phyloP scores from a whole-genome alignment of 2,888 invertebrate genomes.

The Orthosia cruda region DNA sequence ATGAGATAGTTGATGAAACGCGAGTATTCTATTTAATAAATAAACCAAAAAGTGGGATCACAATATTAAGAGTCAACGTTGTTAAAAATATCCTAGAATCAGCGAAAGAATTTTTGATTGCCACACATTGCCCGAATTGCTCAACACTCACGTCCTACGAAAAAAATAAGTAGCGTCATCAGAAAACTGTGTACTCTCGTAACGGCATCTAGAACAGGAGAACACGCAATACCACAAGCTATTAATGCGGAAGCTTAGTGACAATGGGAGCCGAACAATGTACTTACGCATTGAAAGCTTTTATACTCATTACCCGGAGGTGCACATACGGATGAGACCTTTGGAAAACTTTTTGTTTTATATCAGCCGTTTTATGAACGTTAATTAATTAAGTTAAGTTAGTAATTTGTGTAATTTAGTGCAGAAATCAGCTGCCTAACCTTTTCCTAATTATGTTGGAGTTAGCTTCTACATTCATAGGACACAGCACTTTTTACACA shows the following conservation, averaged over 20 bases:
- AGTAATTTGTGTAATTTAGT: no score
- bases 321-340: constrained; percentile 52
- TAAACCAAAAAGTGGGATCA: no score
- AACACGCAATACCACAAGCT: constrained; percentile 28
- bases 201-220: constrained; percentile 25
- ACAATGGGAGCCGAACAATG: constrained; percentile 71
- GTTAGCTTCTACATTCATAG: no score
- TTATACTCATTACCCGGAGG: constrained; percentile 59
- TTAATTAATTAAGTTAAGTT: no score
- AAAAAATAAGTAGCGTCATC: constrained; percentile 25
- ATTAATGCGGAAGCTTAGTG: constrained; percentile 38
- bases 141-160: neutral
- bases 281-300: constrained; percentile 74
- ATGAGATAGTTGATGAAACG: no score
- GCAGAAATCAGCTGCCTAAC: no score
- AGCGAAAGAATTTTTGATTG: neutral
- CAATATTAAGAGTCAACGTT: no score
- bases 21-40: no score
- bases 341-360: neutral
- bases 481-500: no score
- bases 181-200: constrained; percentile 16
- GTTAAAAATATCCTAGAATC: neutral
- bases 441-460: no score
- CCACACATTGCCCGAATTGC: neutral
- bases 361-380: no score